These are phyloP conservation scores for Rousettus leschenaultii DNA, from an alignment of 2,113 vertebrate species.

Conservation along the genomic window DNA sequence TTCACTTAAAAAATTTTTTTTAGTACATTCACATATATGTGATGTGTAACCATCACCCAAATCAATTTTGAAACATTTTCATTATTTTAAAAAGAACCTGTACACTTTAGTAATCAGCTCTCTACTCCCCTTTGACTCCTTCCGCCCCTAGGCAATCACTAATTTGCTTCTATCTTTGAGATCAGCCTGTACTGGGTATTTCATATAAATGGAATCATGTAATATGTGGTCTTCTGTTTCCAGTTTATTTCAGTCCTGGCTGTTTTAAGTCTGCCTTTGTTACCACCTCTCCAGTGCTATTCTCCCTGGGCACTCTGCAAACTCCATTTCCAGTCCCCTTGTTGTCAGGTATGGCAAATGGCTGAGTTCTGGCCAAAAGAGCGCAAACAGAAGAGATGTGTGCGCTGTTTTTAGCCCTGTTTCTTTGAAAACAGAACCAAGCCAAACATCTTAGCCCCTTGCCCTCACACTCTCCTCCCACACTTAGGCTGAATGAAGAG, in stretches of 20 bases:
- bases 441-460: not conserved
- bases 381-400: not conserved
- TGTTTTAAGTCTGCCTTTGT: not conserved
- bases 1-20: not conserved
- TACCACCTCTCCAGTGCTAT: too few species aligned
- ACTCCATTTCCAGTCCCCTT: too few species aligned
- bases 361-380: not conserved
- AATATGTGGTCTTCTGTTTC: not conserved
- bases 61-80: not conserved
- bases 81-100: not conserved
- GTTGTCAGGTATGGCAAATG: accelerated
- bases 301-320: not conserved
- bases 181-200: not conserved
- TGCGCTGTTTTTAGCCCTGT: not conserved
- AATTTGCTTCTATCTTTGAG: not conserved
- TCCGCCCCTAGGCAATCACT: not conserved
- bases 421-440: not conserved
- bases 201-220: not conserved
- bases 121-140: not conserved
- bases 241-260: not conserved
- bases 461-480: not conserved
- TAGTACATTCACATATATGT: not conserved
- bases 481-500: not conserved
- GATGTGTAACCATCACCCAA: not conserved
- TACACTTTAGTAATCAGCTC: not conserved